A percentile compares a stretch with the other conserved stretches of the same genome.
Evolutionary conservation across 2,888 invertebrate species (phyloP).

Genomic region (Drosophila kuntzei): DNA sequence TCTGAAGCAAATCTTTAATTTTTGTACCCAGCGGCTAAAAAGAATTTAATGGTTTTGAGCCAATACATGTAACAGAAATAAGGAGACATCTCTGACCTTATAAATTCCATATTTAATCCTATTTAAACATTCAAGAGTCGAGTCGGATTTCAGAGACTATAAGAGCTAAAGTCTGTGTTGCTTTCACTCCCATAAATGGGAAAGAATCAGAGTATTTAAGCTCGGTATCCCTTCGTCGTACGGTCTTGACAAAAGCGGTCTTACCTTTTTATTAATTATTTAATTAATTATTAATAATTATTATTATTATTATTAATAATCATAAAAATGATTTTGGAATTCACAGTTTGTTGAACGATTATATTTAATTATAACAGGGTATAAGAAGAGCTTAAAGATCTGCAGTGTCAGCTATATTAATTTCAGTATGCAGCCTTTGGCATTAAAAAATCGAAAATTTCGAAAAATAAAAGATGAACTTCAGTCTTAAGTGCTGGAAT

Average conservation of each 20-base stretch:
- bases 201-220: no score
- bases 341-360: conserved; percentile 5
- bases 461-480: background rate
- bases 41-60: background rate
- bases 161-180: no score
- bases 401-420: conserved; percentile 16
- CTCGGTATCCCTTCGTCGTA: no score
- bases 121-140: background rate
- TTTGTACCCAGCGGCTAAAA: background rate
- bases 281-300: no score
- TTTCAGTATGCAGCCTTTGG: background rate
- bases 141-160: no score
- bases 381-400: conserved; percentile 1
- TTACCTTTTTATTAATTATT: no score
- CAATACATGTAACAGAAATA: no score
- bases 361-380: conserved; percentile 1
- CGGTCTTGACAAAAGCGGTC: no score
- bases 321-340: no score
- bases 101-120: background rate
- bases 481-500: background rate
- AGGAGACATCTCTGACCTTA: background rate
- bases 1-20: background rate
- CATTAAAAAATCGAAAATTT: background rate
- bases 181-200: no score
- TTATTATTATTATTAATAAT: no score